Conservation (phyloP, 2,113 vertebrate species). For the Acrocephalus kingi region DNA sequence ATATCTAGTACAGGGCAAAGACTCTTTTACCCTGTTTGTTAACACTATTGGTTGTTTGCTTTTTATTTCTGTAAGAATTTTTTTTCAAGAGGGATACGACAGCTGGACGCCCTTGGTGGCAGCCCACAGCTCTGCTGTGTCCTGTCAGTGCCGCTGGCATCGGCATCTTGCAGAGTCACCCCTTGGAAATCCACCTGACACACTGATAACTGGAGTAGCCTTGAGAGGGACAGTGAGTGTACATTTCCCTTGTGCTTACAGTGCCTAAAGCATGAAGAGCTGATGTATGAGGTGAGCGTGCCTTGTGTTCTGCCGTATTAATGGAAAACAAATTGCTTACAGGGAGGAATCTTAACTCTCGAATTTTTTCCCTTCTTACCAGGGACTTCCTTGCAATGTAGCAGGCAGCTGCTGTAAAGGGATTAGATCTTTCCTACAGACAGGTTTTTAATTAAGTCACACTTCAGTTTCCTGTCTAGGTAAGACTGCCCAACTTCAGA, state of each 20-base stretch:
- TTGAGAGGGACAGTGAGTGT: not conserved
- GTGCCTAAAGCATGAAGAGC: conserved; percentile 54
- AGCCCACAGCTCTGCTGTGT: not conserved
- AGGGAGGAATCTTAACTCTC: not conserved
- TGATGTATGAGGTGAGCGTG: conserved; percentile 5
- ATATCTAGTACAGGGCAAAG: not conserved
- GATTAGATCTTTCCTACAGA: not conserved
- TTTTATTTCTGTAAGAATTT: not conserved
- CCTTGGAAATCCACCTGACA: not conserved
- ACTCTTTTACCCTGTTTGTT: conserved; percentile 18
- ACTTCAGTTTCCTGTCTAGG: not conserved
- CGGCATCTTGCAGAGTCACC: not conserved
- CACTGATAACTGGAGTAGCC: not conserved
- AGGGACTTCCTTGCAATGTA: not conserved
- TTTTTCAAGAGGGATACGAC: not conserved
- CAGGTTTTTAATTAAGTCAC: not conserved
- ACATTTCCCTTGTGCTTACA: conserved; percentile 19
- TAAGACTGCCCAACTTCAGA: not conserved
- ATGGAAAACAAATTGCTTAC: conserved; percentile 34
- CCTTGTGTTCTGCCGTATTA: conserved; percentile 64
- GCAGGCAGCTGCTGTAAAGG: not conserved
- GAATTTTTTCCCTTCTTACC: not conserved
- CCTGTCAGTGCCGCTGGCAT: not conserved
- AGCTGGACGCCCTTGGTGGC: not conserved
- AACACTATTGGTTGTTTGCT: not conserved